A percentile compares a stretch with the other conserved stretches of the same genome.
phyloP scores from a whole-genome alignment of 2,113 vertebrate species.

The Psittacara wagleri region DNA sequence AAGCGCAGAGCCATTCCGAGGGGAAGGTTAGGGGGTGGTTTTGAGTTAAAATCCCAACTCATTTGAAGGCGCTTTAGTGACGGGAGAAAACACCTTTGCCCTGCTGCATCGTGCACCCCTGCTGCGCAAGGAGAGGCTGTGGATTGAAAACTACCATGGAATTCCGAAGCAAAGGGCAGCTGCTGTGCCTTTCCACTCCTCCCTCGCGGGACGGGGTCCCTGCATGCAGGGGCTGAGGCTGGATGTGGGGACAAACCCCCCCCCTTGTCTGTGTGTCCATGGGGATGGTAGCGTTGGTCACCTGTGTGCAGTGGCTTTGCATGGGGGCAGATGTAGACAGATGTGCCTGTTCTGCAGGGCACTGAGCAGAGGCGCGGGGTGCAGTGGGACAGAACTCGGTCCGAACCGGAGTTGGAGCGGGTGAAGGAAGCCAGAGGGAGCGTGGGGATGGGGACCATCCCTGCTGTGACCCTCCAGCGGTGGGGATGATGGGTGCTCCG shows the following conservation, averaged over 20 bases:
- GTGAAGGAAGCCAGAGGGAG: background rate
- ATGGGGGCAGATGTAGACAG: background rate
- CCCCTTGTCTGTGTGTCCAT: rapidly evolving
- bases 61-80: background rate
- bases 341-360: background rate
- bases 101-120: background rate
- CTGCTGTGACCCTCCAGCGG: rapidly evolving
- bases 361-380: background rate
- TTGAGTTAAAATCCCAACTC: background rate
- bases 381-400: background rate
- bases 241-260: background rate
- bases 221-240: background rate
- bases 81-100: background rate
- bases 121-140: background rate
- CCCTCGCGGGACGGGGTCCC: rapidly evolving
- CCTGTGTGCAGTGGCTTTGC: rapidly evolving
- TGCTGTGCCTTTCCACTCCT: background rate
- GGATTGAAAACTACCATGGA: background rate
- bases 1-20: background rate
- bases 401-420: background rate
- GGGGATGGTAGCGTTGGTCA: background rate
- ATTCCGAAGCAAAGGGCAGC: background rate
- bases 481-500: rapidly evolving
- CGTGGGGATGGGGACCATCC: background rate
- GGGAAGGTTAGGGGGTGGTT: constrained; percentile 5